These are phyloP conservation scores for Alectoris magna DNA, from an alignment of 2,797 vertebrate species.

Conservation along the genomic window DNA sequence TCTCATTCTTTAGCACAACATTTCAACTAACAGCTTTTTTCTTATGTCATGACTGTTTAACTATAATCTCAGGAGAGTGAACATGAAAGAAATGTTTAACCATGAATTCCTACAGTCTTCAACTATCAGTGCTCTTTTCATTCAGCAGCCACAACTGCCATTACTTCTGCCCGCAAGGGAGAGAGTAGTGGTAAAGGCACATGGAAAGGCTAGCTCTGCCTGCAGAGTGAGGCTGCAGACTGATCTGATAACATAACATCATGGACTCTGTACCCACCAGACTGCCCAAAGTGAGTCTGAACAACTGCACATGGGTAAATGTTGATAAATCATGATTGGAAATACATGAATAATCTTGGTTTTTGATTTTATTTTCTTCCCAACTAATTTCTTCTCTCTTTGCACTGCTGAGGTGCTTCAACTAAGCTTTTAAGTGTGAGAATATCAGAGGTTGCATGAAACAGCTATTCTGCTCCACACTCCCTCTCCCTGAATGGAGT, in stretches of 20 bases:
- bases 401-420: neutral
- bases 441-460: neutral
- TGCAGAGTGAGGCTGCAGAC: neutral
- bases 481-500: neutral
- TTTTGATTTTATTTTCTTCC: neutral
- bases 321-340: neutral
- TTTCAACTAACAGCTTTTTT: neutral
- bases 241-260: neutral
- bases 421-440: fast-evolving
- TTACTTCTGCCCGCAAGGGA: neutral
- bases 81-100: neutral
- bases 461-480: neutral
- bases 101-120: neutral
- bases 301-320: fast-evolving
- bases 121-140: neutral
- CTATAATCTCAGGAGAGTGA: neutral
- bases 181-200: neutral
- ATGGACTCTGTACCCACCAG: neutral
- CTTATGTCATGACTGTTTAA: neutral
- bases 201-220: neutral
- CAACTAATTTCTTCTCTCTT: neutral
- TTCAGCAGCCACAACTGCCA: neutral
- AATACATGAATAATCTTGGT: neutral
- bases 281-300: neutral
- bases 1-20: neutral